phyloP scores from a whole-genome alignment of 2,113 vertebrate genomes.

The Pleuronectes platessa region DNA sequence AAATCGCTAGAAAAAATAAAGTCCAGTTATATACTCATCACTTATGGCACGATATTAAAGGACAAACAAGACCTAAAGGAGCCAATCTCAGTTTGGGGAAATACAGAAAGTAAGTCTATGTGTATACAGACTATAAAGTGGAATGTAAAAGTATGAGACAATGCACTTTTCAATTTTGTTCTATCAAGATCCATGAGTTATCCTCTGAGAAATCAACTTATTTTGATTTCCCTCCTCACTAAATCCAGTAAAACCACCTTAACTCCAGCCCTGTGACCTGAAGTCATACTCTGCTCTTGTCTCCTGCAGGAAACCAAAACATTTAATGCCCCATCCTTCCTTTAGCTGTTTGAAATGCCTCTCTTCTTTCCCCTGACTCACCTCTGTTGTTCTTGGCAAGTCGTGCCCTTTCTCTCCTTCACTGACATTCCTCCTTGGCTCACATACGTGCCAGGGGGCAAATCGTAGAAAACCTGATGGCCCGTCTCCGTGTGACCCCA shows the following conservation, averaged over 20 bases:
- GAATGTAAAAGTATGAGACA: too few relatives aligned
- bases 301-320: neutral
- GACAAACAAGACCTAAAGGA: neutral
- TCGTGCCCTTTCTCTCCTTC: conserved; percentile 21
- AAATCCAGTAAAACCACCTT: neutral
- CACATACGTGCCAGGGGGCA: conserved; percentile 26
- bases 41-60: neutral
- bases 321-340: neutral
- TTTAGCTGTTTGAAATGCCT: neutral
- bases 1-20: too few relatives aligned
- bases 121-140: too few relatives aligned
- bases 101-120: too few relatives aligned
- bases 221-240: neutral
- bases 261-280: neutral
- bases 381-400: conserved; percentile 8
- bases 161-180: too few relatives aligned
- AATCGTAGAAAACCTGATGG: conserved; percentile 56
- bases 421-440: conserved; percentile 50
- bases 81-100: neutral
- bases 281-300: neutral
- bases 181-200: too few relatives aligned
- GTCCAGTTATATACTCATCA: neutral
- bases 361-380: conserved; percentile 2
- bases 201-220: neutral
- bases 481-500: conserved; percentile 39